Evolutionary conservation across 2,113 vertebrate species (phyloP).

Genomic region (Pseudopodoces humilis): DNA sequence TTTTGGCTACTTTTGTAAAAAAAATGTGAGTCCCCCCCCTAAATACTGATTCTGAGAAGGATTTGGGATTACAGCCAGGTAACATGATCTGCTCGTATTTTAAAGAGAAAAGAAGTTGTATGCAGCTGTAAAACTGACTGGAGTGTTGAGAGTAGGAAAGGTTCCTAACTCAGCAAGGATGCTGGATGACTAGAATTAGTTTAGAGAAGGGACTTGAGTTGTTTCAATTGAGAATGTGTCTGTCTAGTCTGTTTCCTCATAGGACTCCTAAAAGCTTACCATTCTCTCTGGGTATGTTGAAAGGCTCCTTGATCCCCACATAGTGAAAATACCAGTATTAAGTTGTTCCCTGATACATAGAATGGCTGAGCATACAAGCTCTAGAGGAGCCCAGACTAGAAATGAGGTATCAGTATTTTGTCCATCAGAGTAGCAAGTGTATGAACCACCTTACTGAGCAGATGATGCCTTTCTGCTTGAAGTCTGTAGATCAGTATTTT

Average conservation of each 20-base stretch:
- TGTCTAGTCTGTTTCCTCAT: background rate
- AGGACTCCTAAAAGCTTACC: background rate
- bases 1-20: background rate
- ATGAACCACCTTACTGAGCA: background rate
- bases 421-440: background rate
- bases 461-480: background rate
- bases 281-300: background rate
- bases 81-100: background rate
- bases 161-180: background rate
- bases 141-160: background rate
- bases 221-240: background rate
- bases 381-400: background rate
- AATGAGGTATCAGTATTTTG: background rate
- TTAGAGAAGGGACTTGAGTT: background rate
- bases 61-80: background rate
- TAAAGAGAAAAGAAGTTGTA: background rate
- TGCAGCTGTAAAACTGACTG: background rate
- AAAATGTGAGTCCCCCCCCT: accelerated
- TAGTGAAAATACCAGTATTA: background rate
- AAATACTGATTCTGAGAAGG: background rate
- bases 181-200: background rate
- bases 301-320: background rate
- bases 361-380: background rate
- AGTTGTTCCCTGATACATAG: background rate
- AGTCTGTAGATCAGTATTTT: background rate